These are phyloP conservation scores for Marmota monax DNA, from an alignment of 2,113 vertebrate species.

Conservation along the genomic window DNA sequence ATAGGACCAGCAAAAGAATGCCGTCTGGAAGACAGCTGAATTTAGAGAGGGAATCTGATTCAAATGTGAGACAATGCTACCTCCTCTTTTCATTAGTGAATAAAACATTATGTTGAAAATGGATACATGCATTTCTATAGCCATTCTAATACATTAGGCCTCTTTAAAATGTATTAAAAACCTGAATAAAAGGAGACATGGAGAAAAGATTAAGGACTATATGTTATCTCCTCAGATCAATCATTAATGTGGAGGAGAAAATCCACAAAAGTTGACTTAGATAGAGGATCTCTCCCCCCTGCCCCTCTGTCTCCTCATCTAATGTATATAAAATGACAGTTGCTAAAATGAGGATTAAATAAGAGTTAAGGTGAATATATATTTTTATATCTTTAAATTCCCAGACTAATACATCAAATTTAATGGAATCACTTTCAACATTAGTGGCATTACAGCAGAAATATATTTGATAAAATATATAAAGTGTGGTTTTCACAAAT, in stretches of 20 bases:
- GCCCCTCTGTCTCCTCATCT: neutral
- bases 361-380: neutral
- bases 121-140: neutral
- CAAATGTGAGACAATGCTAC: neutral
- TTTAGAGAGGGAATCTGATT: neutral
- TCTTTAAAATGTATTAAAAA: neutral
- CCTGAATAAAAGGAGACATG: neutral
- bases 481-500: neutral
- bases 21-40: neutral
- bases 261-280: neutral
- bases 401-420: neutral
- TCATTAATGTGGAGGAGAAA: neutral
- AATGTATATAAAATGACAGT: neutral
- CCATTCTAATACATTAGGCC: neutral
- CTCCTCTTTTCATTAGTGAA: neutral
- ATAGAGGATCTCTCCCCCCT: neutral
- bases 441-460: neutral
- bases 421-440: neutral
- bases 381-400: neutral
- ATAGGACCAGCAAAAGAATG: neutral
- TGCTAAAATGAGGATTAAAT: neutral
- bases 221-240: neutral
- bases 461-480: neutral
- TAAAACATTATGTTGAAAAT: neutral
- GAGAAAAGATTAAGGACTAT: neutral